Evolutionary conservation across 1,140 invertebrate genomes (phyloP).

Genomic region (Pantala flavescens): DNA sequence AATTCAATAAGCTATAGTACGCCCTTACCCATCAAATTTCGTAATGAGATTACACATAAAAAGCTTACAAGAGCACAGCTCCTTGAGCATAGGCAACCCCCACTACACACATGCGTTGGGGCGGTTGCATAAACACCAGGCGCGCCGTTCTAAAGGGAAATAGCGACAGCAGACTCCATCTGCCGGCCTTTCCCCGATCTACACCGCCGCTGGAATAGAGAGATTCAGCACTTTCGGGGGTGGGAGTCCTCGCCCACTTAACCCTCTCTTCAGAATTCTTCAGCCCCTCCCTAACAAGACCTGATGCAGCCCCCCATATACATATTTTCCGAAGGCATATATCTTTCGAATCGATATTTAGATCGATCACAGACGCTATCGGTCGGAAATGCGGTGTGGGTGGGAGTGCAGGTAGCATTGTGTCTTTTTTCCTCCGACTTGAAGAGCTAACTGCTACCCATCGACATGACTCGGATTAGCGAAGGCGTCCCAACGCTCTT

Average conservation of each 20-base stretch:
- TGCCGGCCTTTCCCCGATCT: neutral
- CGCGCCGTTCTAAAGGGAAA: neutral
- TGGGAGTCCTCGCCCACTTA: neutral
- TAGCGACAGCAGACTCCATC: neutral
- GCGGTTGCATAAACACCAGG: neutral
- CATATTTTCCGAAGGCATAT: neutral
- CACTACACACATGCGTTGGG: neutral
- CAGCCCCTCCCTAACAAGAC: neutral
- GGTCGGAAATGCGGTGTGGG: neutral
- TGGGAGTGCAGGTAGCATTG: neutral
- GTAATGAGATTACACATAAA: too few species aligned
- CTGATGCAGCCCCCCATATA: neutral
- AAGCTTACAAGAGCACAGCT: too few species aligned
- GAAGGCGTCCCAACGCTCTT: too few species aligned
- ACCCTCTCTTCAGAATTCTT: neutral
- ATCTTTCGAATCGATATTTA: neutral
- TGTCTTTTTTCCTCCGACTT: too few species aligned
- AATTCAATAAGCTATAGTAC: too few species aligned
- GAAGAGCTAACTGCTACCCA: too few species aligned
- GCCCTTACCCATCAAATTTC: too few species aligned
- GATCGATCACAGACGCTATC: neutral
- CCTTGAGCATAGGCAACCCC: neutral
- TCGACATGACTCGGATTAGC: too few species aligned
- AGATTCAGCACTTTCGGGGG: neutral
- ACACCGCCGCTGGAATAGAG: neutral